Evolutionary conservation across 2,888 invertebrate species (phyloP).

Genomic region (Tethea ocularis): DNA sequence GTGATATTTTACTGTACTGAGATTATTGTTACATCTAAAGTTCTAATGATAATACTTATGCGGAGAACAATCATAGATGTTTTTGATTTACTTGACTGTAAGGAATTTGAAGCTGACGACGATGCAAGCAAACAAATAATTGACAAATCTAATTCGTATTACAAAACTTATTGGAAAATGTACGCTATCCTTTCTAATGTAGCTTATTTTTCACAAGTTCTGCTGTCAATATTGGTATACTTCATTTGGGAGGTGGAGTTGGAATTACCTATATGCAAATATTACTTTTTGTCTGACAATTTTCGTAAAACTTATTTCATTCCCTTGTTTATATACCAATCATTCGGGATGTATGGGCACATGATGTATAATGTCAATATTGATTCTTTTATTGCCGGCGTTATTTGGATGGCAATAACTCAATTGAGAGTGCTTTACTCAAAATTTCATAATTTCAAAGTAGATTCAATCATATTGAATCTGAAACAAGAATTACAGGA

Average conservation of each 20-base stretch:
- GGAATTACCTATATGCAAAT: conserved; percentile 65
- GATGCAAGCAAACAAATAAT: conserved; percentile 44
- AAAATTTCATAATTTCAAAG: conserved; percentile 50
- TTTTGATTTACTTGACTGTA: conserved; percentile 55
- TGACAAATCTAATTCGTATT: conserved; percentile 36
- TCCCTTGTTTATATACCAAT: conserved; percentile 58
- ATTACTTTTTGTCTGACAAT: conserved; percentile 63
- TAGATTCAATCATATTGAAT: conserved; percentile 25
- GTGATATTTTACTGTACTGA: conserved; percentile 63
- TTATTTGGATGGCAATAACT: conserved; percentile 50
- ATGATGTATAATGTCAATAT: conserved; percentile 64
- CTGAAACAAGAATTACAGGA: conserved; percentile 21
- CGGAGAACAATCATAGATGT: conserved; percentile 48
- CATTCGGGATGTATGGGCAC: conserved; percentile 61
- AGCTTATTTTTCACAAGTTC: conserved; percentile 44
- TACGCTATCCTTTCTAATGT: conserved; percentile 42
- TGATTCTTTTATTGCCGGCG: conserved; percentile 61
- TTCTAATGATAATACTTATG: conserved; percentile 55
- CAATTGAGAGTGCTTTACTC: conserved; percentile 56
- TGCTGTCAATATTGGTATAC: conserved; percentile 48
- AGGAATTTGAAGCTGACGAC: conserved; percentile 52
- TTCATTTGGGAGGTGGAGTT: conserved; percentile 43
- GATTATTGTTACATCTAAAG: conserved; percentile 54
- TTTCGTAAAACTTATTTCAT: conserved; percentile 47
- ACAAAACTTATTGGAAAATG: conserved; percentile 46